Conservation (phyloP, 2,888 invertebrate species). For the Oscheius sp. region DNA sequence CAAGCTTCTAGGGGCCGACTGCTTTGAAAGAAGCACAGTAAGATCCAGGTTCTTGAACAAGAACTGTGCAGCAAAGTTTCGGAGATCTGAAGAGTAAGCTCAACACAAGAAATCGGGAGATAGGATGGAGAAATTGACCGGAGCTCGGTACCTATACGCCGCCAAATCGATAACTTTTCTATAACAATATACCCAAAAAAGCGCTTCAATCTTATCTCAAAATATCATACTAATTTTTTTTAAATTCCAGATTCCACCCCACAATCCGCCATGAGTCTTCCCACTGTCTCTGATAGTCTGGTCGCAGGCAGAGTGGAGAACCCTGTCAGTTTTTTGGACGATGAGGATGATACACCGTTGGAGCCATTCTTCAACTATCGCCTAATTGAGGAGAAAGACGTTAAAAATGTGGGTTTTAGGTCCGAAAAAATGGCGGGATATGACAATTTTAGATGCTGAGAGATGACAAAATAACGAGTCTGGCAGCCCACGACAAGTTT, state of each 20-base stretch:
- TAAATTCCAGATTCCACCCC: not conserved
- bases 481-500: constrained; percentile 71
- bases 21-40: no score
- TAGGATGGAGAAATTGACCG: no score
- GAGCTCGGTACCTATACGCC: no score
- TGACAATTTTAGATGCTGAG: constrained; percentile 45
- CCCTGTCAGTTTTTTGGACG: constrained; percentile 15
- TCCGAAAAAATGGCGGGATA: not conserved
- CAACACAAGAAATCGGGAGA: no score
- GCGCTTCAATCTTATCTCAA: no score
- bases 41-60: no score
- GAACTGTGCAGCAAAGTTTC: no score
- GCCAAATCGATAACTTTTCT: no score
- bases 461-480: constrained; percentile 61
- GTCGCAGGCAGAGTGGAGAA: constrained; percentile 9
- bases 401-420: constrained; percentile 27
- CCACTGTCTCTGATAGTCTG: not conserved
- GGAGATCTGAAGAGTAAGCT: no score
- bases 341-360: constrained; percentile 55
- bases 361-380: constrained; percentile 72
- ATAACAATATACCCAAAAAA: no score
- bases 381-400: constrained; percentile 50
- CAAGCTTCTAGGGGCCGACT: no score
- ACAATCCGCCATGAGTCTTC: not conserved
- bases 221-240: no score